Evolutionary conservation across 2,797 vertebrate species (phyloP), one percentile per base, ranked within the genome.

Genomic region (Buceros bicornis): DNA sequence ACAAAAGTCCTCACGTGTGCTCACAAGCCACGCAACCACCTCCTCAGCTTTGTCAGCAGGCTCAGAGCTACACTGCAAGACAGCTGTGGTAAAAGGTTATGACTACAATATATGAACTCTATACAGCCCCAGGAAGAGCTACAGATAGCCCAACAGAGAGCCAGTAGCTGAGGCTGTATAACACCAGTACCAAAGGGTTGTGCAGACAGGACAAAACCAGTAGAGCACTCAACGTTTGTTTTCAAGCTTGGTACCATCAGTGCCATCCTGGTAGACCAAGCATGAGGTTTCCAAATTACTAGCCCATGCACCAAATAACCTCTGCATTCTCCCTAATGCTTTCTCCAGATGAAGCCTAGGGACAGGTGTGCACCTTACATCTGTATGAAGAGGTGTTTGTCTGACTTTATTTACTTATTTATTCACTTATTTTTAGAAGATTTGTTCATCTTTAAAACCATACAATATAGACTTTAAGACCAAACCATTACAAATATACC

Each of bases 1-100:
- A n/a, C 0, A 0, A 16, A 69, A 84, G 48, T 20, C 51, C 43
- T 25, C 26, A 58, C 4, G 17, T 35, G n/a, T 4, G 19, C 35
- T 62, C 76, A 58, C 9, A 14, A 57, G 47, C 33, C 3, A 7
- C 37, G 45, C 56, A 61, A 33, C 13, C 16, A 26, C 77, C 37
- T 84, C 43, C 51, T 35, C 87, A 82, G 47, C 47, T 42, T 16
- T 20, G 33, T n/a, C 65, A 61, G 78, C 47, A 43, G 58, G 62
- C 82, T 66, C 80, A 53, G 0, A 53, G n/a, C n/a, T 42, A 24
- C 40, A 4, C 26, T 48, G 42, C 57, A 81, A 78, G 47, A 65
- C 47, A 47, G 22, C 7, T 13, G 1, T 1, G 45, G 51, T 15
- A 37, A 74, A 92, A 89, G 50, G 29, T 62, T 28, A 35, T 2